Base-by-base conservation (phyloP, 2,888 invertebrate species). In the Pachydiplax longipennis region DNA sequence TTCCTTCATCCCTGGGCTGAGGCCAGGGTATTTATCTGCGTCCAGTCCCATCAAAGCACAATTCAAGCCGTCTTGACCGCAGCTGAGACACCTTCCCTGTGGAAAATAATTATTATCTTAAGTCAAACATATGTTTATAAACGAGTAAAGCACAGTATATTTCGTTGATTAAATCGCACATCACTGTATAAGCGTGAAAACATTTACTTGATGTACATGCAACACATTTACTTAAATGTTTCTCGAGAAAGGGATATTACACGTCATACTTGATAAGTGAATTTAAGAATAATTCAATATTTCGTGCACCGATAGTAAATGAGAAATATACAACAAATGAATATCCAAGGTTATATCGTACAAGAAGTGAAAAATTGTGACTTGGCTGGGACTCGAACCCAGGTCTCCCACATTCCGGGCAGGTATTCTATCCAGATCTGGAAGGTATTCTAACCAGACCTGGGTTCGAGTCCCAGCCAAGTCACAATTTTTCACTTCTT, bases 31-130 rank as follows among this genome's bases (percentile, higher is more conserved):
- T 44, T 90, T 90, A 13, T 73, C 90, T 8, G 90, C 90, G 13
- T 73, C 90, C 22, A 90, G 58, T n/a, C 90, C 90, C 65, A 90
- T 90, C 15, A 73, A 65, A 18, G 90, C 25, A 25, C 90, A 90
- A 13, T 65, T 22, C 25, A n/a, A 40, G 8, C 65, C 35, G 37
- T 73, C 65, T 15, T 37, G 12, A n/a, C 65, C 90, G 37, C 90
- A 90, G 8, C n/a, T 37, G 10, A 53, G 35, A 25, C 90, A 90
- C 22, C 44, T n/a, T 31, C 90, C 90, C 90, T 90, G 65, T 22
- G 31, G 53, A 31, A n/a, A 48, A 53, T 35, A 5, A 31, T 35
- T 5, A 15, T 15, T 25, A 3, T 15, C 18, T 12, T 5, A 80
- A 5, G n/a, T n/a, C n/a, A n/a, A n/a, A 25, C 12, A n/a, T 25